Evolutionary conservation across 1,140 invertebrate genomes (phyloP).

Genomic region (Venturia canescens): DNA sequence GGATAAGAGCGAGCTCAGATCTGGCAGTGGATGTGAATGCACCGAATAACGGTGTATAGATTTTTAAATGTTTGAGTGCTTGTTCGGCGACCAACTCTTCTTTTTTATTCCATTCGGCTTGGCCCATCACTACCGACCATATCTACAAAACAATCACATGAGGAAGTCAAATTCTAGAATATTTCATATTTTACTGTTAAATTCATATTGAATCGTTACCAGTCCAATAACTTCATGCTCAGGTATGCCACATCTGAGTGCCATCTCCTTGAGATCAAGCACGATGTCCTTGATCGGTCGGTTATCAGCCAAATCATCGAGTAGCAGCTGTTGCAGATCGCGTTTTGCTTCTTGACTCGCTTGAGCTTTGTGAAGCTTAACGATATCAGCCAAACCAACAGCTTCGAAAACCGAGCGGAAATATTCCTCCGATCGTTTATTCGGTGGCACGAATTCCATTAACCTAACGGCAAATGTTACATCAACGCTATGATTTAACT

Average conservation of each 20-base stretch:
- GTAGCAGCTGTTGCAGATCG: conserved; percentile 85
- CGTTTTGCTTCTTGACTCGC: conserved; percentile 91
- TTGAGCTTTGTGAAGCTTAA: conserved; percentile 93
- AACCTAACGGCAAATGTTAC: conserved; percentile 81
- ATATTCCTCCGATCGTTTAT: conserved; percentile 93
- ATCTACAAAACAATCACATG: conserved; percentile 77
- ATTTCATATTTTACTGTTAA: conserved; percentile 32
- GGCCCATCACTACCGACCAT: conserved; percentile 95
- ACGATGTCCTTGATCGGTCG: conserved; percentile 89
- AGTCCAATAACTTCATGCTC: conserved; percentile 93
- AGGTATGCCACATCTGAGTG: conserved; percentile 86
- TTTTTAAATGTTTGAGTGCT: conserved; percentile 92
- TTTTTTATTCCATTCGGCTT: conserved; percentile 98
- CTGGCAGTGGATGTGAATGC: conserved; percentile 90
- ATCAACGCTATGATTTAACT: neutral
- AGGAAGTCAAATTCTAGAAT: neutral
- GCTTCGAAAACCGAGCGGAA: conserved; percentile 91
- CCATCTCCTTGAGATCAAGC: conserved; percentile 90
- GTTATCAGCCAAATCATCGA: conserved; percentile 90
- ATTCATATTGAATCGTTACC: conserved; percentile 76
- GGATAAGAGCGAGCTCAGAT: conserved; percentile 90
- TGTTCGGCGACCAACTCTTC: conserved; percentile 97
- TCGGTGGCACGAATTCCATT: conserved; percentile 95
- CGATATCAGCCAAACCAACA: conserved; percentile 90
- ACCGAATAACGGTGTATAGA: conserved; percentile 89